Conservation (phyloP, 2,888 invertebrate species). For the Ischnura elegans region DNA sequence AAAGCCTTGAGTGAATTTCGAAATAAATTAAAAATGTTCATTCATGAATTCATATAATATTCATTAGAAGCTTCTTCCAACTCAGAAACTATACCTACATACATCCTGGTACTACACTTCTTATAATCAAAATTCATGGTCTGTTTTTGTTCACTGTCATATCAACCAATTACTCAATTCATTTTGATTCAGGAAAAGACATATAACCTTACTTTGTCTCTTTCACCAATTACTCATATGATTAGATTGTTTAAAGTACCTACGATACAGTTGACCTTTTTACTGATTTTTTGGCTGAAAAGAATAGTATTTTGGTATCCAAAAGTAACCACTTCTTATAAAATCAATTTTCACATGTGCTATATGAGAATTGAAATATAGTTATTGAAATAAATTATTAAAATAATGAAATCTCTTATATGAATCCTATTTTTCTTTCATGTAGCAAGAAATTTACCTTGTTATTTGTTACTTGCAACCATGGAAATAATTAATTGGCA, state of each 20-base stretch:
- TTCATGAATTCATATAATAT: not conserved
- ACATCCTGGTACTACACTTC: too few relatives aligned
- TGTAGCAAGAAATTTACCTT: not conserved
- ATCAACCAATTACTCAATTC: not conserved
- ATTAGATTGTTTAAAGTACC: not conserved
- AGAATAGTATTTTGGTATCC: constrained; percentile 44
- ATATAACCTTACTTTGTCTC: not conserved
- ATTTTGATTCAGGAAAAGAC: not conserved
- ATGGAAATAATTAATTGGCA: too few relatives aligned
- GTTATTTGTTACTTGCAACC: too few relatives aligned
- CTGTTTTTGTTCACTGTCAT: too few relatives aligned
- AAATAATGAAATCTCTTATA: not conserved
- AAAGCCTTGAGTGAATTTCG: too few relatives aligned
- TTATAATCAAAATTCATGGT: too few relatives aligned
- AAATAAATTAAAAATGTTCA: too few relatives aligned
- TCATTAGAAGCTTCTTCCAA: not conserved
- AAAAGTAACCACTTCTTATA: not conserved
- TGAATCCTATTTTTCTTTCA: not conserved
- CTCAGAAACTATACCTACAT: too few relatives aligned
- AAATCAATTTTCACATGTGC: constrained; percentile 51
- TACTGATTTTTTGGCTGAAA: constrained; percentile 39
- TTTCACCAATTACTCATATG: not conserved
- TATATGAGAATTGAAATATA: constrained; percentile 43
- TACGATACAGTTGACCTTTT: not conserved
- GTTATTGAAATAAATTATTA: constrained; percentile 57